A percentile compares a stretch with the other conserved stretches of the same genome.
Evolutionary conservation across 2,113 vertebrate genomes (phyloP).

Genomic region (Larimichthys polyactis): DNA sequence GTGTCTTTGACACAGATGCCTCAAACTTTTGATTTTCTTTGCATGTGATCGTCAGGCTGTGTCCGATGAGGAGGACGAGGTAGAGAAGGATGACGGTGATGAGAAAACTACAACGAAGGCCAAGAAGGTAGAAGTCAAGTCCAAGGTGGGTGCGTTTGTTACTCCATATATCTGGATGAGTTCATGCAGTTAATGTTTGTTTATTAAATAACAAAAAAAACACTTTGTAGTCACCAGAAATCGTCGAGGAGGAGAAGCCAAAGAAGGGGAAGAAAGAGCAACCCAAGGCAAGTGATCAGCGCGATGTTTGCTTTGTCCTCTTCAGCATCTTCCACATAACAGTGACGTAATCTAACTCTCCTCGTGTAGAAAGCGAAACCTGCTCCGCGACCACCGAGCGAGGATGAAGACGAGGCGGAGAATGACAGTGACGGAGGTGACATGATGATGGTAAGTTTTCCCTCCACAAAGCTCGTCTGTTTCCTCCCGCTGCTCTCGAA

Average conservation of each 20-base stretch:
- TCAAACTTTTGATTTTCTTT: not conserved
- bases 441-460: constrained; percentile 77
- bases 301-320: not conserved
- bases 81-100: constrained; percentile 67
- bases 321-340: not conserved
- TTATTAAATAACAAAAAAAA: no score
- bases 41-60: constrained; percentile 54
- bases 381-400: constrained; percentile 23
- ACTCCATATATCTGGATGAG: not conserved
- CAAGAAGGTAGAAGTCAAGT: constrained; percentile 56
- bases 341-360: not conserved
- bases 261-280: constrained; percentile 72
- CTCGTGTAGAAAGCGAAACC: constrained; percentile 72
- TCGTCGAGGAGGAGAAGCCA: constrained; percentile 40
- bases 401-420: constrained; percentile 75
- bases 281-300: constrained; percentile 47
- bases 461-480: not conserved
- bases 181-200: no score
- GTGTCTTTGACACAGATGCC: no score
- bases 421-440: constrained; percentile 75
- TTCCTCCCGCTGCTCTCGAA: not conserved
- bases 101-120: constrained; percentile 64
- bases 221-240: constrained; percentile 1
- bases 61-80: constrained; percentile 74
- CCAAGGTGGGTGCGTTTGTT: constrained; percentile 62